A percentile compares a stretch with the other conserved stretches of the same genome.
Evolutionary conservation across 2,797 vertebrate species (phyloP).

Genomic region (Malurus leucopterus): DNA sequence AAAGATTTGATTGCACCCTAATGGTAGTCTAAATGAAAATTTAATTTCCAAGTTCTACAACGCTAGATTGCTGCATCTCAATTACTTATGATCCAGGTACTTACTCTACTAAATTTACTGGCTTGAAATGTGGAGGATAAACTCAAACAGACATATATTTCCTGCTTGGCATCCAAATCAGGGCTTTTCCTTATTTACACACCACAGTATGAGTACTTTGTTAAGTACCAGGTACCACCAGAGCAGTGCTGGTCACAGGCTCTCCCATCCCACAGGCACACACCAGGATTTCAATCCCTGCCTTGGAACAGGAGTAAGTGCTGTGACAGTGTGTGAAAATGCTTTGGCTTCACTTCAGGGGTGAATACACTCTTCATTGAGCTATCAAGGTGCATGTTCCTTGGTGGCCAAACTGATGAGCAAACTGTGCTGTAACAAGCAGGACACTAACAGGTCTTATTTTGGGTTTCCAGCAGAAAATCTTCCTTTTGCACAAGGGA

Average conservation of each 20-base stretch:
- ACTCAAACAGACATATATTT: not conserved
- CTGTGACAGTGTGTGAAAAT: not conserved
- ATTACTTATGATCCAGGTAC: not conserved
- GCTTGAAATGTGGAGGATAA: not conserved
- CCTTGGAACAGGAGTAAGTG: not conserved
- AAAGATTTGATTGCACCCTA: not conserved
- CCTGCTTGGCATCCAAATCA: not conserved
- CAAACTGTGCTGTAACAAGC: not conserved
- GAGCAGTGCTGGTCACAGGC: not conserved
- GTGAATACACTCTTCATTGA: not conserved
- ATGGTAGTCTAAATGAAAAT: not conserved
- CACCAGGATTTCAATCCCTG: not conserved
- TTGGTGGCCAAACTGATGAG: not conserved
- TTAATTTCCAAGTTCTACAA: not conserved
- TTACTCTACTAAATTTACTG: not conserved
- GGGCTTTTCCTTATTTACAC: not conserved
- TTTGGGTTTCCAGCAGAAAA: not conserved
- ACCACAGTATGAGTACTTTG: not conserved
- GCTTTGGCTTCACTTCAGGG: not conserved
- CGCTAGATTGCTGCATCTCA: not conserved
- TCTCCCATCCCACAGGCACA: rapidly evolving
- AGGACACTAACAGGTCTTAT: not conserved
- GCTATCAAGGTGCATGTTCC: not conserved
- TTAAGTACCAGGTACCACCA: not conserved
- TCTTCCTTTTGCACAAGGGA: not conserved